Evolutionary conservation across 2,888 invertebrate genomes (phyloP).

Genomic region (Standfussiana lucernea): DNA sequence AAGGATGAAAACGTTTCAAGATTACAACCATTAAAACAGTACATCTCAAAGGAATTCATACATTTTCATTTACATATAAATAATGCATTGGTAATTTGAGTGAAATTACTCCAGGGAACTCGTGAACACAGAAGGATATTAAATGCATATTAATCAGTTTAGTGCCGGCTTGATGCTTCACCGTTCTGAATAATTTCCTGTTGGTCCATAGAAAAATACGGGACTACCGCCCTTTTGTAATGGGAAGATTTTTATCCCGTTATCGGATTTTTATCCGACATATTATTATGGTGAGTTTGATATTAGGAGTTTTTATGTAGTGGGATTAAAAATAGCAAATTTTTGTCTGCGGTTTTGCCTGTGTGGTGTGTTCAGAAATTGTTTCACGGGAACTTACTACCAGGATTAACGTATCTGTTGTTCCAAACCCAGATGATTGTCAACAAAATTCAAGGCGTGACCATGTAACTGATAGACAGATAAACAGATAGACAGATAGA

Average conservation of each 20-base stretch:
- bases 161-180: conserved; percentile 69
- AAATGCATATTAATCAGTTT: conserved; percentile 82
- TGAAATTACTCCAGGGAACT: conserved; percentile 79
- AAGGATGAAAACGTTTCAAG: conserved; percentile 60
- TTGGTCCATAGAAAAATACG: conserved; percentile 51
- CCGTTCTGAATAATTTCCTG: conserved; percentile 67
- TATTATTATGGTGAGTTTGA: neutral
- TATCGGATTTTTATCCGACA: conserved; percentile 13
- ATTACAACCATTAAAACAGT: conserved; percentile 56
- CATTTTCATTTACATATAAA: conserved; percentile 83
- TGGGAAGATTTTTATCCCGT: conserved; percentile 11
- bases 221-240: conserved; percentile 28
- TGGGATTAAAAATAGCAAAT: neutral
- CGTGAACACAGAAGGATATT: conserved; percentile 71
- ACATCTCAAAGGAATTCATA: conserved; percentile 72
- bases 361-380: neutral
- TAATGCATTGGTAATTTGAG: conserved; percentile 82
- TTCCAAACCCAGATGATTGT: neutral
- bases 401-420: neutral
- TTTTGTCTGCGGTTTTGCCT: neutral
- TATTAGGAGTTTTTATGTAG: neutral
- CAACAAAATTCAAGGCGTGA: neutral
- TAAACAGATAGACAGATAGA: neutral
- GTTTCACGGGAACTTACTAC: neutral
- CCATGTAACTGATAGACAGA: neutral